These are phyloP conservation scores for Molanna angustata DNA, from an alignment of 2,888 invertebrate genomes.

Conservation along the genomic window DNA sequence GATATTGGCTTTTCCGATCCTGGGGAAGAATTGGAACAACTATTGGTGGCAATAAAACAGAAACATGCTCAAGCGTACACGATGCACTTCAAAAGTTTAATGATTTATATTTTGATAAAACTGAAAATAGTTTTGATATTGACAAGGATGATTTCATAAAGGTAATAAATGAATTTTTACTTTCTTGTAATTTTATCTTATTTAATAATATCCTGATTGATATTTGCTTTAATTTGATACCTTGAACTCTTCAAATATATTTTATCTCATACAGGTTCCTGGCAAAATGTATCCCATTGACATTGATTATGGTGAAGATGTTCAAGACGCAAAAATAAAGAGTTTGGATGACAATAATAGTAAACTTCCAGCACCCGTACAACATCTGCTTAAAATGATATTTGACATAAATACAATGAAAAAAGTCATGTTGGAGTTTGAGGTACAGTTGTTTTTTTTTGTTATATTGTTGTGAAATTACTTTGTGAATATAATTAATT, in stretches of 20 bases:
- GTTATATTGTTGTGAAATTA: not conserved
- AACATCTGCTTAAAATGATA: slow-evolving; percentile 78
- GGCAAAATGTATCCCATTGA: slow-evolving; percentile 83
- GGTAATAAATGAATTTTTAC: slow-evolving; percentile 43
- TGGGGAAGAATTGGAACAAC: slow-evolving; percentile 98
- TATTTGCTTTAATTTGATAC: not conserved
- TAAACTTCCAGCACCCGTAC: slow-evolving; percentile 71
- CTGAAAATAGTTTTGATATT: slow-evolving; percentile 74
- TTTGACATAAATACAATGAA: slow-evolving; percentile 94
- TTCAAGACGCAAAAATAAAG: slow-evolving; percentile 42
- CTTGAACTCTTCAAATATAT: not conserved
- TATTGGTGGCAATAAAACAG: slow-evolving; percentile 73
- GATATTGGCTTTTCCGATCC: slow-evolving; percentile 80
- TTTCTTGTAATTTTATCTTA: not conserved
- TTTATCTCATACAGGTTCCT: slow-evolving; percentile 52
- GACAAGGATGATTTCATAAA: slow-evolving; percentile 64
- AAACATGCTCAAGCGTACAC: slow-evolving; percentile 46
- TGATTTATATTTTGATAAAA: slow-evolving; percentile 69
- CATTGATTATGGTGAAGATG: slow-evolving; percentile 75
- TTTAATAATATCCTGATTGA: not conserved
- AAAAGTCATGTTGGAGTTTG: slow-evolving; percentile 88
- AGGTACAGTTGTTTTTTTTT: slow-evolving; percentile 45
- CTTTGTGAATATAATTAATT: not conserved
- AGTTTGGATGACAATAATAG: slow-evolving; percentile 58
- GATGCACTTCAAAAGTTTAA: slow-evolving; percentile 65